These are phyloP conservation scores for Acanthaster planci DNA, from an alignment of 35 echinoderm and acorn worm species.

Conservation along the genomic window DNA sequence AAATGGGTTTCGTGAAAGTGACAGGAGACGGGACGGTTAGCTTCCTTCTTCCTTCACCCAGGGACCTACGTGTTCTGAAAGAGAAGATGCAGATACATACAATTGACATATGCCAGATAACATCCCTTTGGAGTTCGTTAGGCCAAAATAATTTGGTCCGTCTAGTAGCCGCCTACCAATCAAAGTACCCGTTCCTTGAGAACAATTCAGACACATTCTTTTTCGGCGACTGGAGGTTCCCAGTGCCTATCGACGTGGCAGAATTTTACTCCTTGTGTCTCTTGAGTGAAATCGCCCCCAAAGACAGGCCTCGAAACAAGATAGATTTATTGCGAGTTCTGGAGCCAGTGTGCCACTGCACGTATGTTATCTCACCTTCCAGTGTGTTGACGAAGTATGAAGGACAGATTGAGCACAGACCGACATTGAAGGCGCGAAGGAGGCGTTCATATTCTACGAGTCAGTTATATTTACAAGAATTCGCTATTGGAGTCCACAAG, in stretches of 20 bases:
- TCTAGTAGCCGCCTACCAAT: not conserved
- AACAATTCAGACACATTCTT: not conserved
- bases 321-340: not conserved
- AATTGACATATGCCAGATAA: not conserved
- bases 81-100: not conserved
- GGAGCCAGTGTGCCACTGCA: not conserved
- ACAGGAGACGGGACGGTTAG: not conserved
- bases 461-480: not conserved
- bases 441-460: not conserved
- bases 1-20: not conserved
- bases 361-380: not conserved
- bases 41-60: not conserved
- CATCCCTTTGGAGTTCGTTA: too few relatives aligned
- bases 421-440: not conserved
- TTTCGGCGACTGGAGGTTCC: not conserved
- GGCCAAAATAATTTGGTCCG: too few relatives aligned
- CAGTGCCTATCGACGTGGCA: not conserved
- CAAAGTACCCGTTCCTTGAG: not conserved
- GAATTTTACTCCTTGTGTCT: not conserved
- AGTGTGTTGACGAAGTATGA: not conserved
- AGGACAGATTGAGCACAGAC: not conserved
- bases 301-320: not conserved
- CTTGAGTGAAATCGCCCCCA: not conserved
- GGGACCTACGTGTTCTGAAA: not conserved
- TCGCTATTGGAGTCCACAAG: not conserved